Evolutionary conservation across 2,888 invertebrate species (phyloP).

Genomic region (Danaus chrysippus): DNA sequence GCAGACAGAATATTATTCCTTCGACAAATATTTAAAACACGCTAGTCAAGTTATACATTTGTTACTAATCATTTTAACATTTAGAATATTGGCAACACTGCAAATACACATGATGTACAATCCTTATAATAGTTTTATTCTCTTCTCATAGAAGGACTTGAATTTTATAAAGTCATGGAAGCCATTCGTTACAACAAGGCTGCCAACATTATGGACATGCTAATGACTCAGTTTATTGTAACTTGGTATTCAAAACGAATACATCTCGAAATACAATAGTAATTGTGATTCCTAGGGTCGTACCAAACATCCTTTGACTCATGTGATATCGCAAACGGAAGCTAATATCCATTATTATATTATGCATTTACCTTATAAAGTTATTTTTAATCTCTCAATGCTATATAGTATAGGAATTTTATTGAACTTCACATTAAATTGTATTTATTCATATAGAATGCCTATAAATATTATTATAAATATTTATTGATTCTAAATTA

Average conservation of each 20-base stretch:
- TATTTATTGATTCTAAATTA: neutral
- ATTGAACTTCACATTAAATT: too few species aligned
- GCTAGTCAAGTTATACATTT: too few species aligned
- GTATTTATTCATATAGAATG: too few species aligned
- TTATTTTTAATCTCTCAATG: neutral
- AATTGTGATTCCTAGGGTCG: conserved; percentile 50
- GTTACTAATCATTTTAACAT: too few species aligned
- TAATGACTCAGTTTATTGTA: conserved; percentile 34
- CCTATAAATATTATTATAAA: too few species aligned
- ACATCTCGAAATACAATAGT: conserved; percentile 37
- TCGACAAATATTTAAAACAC: too few species aligned
- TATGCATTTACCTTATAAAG: conserved; percentile 9
- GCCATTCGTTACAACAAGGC: conserved; percentile 21
- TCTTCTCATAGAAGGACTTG: conserved; percentile 1
- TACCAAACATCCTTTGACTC: conserved; percentile 47
- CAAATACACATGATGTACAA: too few species aligned
- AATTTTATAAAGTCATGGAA: conserved; percentile 13
- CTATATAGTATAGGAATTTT: too few species aligned
- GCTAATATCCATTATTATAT: conserved; percentile 16
- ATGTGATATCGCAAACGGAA: conserved; percentile 32
- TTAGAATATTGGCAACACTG: too few species aligned
- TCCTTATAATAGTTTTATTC: neutral
- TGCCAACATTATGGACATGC: conserved; percentile 34
- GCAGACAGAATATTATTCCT: too few species aligned
- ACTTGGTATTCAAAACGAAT: conserved; percentile 41